Percentiles rank a stretch among this genome's conserved stretches.
Conservation (phyloP, 2,888 invertebrate genomes). For the Lumbricus terrestris region DNA sequence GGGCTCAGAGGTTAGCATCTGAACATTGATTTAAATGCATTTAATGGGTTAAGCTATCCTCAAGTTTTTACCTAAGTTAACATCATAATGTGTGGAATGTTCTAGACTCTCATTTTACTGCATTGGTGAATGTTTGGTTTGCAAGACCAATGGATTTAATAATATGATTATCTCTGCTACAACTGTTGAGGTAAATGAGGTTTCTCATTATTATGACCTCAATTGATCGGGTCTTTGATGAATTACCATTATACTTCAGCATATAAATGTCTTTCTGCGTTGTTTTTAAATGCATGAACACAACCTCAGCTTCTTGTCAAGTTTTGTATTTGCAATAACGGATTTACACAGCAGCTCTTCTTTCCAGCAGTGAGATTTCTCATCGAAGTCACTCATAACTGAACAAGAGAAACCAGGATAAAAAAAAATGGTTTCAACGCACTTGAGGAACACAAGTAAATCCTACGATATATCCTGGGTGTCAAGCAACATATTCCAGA, state of each 20-base stretch:
- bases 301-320: background rate
- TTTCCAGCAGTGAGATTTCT: too few species aligned
- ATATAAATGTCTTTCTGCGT: background rate
- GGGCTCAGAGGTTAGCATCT: background rate
- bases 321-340: background rate
- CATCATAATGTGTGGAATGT: too few species aligned
- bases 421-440: too few species aligned
- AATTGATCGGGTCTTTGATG: background rate
- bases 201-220: background rate
- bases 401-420: too few species aligned
- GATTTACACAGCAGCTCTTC: too few species aligned
- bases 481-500: too few species aligned
- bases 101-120: background rate
- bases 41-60: background rate
- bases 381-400: too few species aligned
- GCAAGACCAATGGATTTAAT: background rate
- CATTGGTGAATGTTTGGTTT: background rate
- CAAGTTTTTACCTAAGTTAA: background rate
- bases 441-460: too few species aligned
- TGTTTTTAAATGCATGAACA: background rate
- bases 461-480: too few species aligned
- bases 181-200: too few species aligned
- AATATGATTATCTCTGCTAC: background rate
- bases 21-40: background rate
- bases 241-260: background rate